phyloP scores from a whole-genome alignment of 2,797 vertebrate species.

The Psittacula derbiana region DNA sequence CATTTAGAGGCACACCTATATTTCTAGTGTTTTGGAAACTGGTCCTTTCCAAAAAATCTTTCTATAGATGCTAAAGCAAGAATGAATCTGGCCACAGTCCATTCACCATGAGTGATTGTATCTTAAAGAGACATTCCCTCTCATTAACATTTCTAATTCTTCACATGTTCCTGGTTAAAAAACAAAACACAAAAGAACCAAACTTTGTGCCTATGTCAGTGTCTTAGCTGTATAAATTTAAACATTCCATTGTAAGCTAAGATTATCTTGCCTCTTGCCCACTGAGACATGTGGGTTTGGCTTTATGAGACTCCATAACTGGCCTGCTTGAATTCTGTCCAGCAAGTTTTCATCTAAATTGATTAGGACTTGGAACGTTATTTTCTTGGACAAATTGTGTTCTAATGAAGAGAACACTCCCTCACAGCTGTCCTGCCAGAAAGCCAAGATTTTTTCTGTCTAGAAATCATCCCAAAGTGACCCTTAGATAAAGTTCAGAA shows the following conservation, averaged over 20 bases:
- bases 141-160: constrained; percentile 20
- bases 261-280: constrained; percentile 75
- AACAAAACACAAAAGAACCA: background rate
- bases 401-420: constrained; percentile 78
- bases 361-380: constrained; percentile 83
- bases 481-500: constrained; percentile 75
- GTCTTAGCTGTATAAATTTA: constrained; percentile 73
- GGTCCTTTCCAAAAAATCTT: constrained; percentile 7
- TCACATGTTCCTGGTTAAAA: constrained; percentile 45
- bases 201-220: constrained; percentile 49
- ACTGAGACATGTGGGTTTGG: constrained; percentile 74
- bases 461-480: constrained; percentile 81
- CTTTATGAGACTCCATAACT: constrained; percentile 70
- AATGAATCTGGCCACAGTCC: constrained; percentile 25
- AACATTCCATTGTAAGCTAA: constrained; percentile 80
- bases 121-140: constrained; percentile 37
- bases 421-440: constrained; percentile 78
- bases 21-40: constrained; percentile 12
- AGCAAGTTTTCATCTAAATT: constrained; percentile 82
- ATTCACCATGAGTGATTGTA: background rate
- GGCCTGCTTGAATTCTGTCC: constrained; percentile 78
- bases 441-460: constrained; percentile 75
- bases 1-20: background rate
- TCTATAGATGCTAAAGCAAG: constrained; percentile 15
- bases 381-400: constrained; percentile 78